Conservation (phyloP, 2,888 invertebrate species). For the Parnassius apollo region DNA sequence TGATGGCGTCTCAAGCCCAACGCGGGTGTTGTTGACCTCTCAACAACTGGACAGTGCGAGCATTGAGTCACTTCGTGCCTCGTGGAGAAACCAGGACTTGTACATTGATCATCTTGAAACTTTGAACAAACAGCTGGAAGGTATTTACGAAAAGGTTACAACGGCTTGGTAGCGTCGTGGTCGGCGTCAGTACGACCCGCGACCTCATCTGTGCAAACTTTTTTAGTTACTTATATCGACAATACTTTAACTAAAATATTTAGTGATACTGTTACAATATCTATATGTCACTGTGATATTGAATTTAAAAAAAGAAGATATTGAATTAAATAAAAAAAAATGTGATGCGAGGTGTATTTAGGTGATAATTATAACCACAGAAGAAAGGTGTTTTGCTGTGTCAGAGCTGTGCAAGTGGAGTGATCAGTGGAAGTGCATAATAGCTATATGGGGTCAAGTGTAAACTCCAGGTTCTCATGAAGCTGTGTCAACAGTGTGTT, state of each 20-base stretch:
- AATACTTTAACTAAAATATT: constrained; percentile 77
- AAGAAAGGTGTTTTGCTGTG: constrained; percentile 61
- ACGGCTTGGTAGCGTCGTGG: constrained; percentile 73
- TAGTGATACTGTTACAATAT: constrained; percentile 69
- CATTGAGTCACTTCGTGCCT: constrained; percentile 84
- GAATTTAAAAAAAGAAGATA: constrained; percentile 40
- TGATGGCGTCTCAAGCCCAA: constrained; percentile 69
- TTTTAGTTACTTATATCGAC: constrained; percentile 74
- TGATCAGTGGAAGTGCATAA: constrained; percentile 61
- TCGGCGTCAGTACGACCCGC: constrained; percentile 59
- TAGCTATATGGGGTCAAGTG: constrained; percentile 39
- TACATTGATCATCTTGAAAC: constrained; percentile 89
- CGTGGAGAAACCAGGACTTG: constrained; percentile 88
- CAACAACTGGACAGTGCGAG: constrained; percentile 84
- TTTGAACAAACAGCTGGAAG: constrained; percentile 88
- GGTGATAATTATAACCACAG: constrained; percentile 63
- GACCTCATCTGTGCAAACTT: constrained; percentile 54
- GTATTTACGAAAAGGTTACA: constrained; percentile 82
- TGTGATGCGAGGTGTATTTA: constrained; percentile 75
- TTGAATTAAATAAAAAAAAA: constrained; percentile 53
- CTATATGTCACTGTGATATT: constrained; percentile 67
- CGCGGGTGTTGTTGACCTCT: constrained; percentile 83
- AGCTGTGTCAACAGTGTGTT: constrained; percentile 58
- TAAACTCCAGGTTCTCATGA: constrained; percentile 47
- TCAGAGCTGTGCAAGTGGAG: constrained; percentile 60